Evolutionary conservation across 2,888 invertebrate species (phyloP).

Genomic region (Rhimphoctona megacephalus): DNA sequence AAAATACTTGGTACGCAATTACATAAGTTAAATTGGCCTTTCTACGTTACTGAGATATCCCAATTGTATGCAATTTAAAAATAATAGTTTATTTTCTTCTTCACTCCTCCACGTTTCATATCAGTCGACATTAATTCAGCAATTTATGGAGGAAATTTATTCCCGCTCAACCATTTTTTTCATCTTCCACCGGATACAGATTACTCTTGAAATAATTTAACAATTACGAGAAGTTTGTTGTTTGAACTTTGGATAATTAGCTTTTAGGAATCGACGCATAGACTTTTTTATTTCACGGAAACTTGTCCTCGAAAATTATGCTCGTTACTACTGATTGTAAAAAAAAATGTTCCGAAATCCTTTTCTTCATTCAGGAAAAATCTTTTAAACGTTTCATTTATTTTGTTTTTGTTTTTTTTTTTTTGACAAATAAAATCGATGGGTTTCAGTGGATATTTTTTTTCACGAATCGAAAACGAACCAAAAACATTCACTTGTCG

Average conservation of each 20-base stretch:
- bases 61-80: constrained; percentile 36
- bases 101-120: background rate
- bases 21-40: constrained; percentile 25
- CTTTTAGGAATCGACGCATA: background rate
- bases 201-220: background rate
- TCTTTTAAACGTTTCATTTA: background rate
- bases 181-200: background rate
- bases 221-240: background rate
- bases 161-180: background rate
- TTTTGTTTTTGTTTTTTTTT: background rate
- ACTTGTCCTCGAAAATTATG: background rate
- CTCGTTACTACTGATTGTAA: background rate
- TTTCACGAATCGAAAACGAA: background rate
- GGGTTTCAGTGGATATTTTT: background rate
- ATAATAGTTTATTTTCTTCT: background rate
- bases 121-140: constrained; percentile 11
- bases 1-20: constrained; percentile 38
- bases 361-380: background rate
- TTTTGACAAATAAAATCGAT: background rate
- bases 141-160: constrained; percentile 24
- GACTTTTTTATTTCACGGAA: too few relatives aligned
- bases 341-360: background rate
- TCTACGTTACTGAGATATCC: constrained; percentile 1
- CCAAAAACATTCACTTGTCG: background rate
- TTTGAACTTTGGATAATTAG: background rate